Base-by-base conservation (phyloP, 2,888 invertebrate species). In the Acleris sparsana region DNA sequence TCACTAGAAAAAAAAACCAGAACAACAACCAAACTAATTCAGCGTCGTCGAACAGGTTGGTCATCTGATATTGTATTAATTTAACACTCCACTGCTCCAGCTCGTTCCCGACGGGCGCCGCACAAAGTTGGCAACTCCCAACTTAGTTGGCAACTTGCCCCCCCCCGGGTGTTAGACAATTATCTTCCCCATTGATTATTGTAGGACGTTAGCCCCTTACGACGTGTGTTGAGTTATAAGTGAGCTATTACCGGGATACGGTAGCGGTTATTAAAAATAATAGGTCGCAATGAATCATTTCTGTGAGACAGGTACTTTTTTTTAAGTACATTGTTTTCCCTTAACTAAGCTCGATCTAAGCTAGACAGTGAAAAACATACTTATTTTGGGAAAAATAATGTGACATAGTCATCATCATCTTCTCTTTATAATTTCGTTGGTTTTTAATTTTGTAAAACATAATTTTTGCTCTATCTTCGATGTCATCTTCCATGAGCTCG, bases 41-140 rank as follows among this genome's bases (percentile, higher is more conserved):
- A 46, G 17, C 22, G 61, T 60, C 55, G 60, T 52, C 56, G 17
- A 52, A 46, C 22, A 61, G 60, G 60, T 59, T 63, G 58, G 63
- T 51, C 64, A 60, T 61, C 52, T 46, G 65, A 61, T 61, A 61
- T 66, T 57, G 61, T 66, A 57, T 61, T 66, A 66, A 61, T 66
- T 66, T 61, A 61, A 61, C 52, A 61, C 61, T 56, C 51, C 33
- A 33, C 56, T 61, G 65, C 55, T 18, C 56, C 25, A 49, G 49
- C 43, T 61, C 18, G 44, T 52, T 56, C 65, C 56, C 56, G 5
- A 13, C 11, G 49, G 25, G 22, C 52, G 33, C 49, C 53, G 29
- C 49, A 44, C 29, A 43, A 59, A 65, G 64, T 65, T 65, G 49
- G 18, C 18, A 59, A 63, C 64, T 49, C 43, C 29, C n/a, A 43